phyloP scores from a whole-genome alignment of 35 echinoderm and acorn worm species.

The Hemicentrotus pulcherrimus region DNA sequence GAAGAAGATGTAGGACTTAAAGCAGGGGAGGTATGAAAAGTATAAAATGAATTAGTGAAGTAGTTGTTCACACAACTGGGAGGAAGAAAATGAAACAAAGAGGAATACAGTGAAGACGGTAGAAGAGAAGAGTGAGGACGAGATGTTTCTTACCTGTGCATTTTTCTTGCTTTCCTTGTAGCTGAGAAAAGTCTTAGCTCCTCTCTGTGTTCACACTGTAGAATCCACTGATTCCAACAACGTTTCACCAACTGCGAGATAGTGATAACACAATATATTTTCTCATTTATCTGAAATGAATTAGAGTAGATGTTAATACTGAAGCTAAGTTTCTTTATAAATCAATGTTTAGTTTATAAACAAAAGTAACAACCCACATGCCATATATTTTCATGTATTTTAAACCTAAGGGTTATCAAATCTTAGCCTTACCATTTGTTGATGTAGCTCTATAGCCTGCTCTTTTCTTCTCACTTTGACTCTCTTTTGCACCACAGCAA shows the following conservation, averaged over 20 bases:
- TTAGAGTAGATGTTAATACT: not conserved
- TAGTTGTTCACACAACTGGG: too few species aligned
- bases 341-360: too few species aligned
- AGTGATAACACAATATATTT: not conserved
- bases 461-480: conserved; percentile 36
- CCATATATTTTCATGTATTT: too few species aligned
- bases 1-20: too few species aligned
- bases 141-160: conserved; percentile 44
- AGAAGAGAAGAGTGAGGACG: not conserved
- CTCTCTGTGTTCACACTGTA: conserved; percentile 63
- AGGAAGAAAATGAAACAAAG: too few species aligned
- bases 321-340: not conserved
- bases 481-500: conserved; percentile 48
- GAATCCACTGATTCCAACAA: conserved; percentile 52
- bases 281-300: not conserved
- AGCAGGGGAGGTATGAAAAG: too few species aligned
- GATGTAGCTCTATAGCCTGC: conserved; percentile 32
- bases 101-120: too few species aligned
- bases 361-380: too few species aligned
- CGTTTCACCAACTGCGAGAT: conserved; percentile 16
- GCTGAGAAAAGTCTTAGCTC: conserved; percentile 56
- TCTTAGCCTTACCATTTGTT: not conserved
- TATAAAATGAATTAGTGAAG: too few species aligned
- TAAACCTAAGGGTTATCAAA: not conserved
- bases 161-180: conserved; percentile 60